Evolutionary conservation across 2,113 vertebrate species (phyloP), one percentile per base, ranked within the genome.

Genomic region (Regulus satrapa): DNA sequence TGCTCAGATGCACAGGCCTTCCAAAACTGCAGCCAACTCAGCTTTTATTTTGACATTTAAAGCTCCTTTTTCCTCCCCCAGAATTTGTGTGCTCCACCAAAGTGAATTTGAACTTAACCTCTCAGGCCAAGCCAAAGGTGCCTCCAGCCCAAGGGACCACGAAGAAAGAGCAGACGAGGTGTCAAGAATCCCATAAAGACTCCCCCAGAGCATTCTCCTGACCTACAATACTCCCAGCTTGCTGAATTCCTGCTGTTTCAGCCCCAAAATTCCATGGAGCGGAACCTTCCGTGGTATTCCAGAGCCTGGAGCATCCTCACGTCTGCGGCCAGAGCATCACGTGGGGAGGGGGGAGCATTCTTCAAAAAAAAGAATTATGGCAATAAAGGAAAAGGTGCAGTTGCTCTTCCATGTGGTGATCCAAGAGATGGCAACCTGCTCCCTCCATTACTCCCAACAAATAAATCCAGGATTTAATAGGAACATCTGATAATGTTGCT

Each of bases 381-480:
- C 23, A 46, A 17, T 10, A 48, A 45, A 14, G 29, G 55, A 38
- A 67, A 85, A 84, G 41, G 72, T 24, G 46, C 36, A 74, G 31
- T 12, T 72, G 51, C 31, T 93, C 94, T 90, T 85, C 81, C 41
- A 24, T 32, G 66, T 25, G 59, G 25, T 14, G 55, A 31, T 81
- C n/a, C 45, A 51, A 59, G 67, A 55, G 87, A 85, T 63, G 49
- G 58, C 38, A 91, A 89, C 25, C 38, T 64, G 74, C 55, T 96
- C 69, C 58, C 82, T 89, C 64, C 76, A 85, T 91, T 96, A 61
- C 88, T 96, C 94, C 86, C 62, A 88, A 75, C 40, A 93, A 96
- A 95, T 92, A 94, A 78, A 58, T 85, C 62, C 49, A 77, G 75
- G 82, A 75, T 59, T 95, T 92, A 94, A 92, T 55, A 77, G 55